Evolutionary conservation across 2,797 vertebrate species (phyloP), one percentile per base, ranked within the genome.

Genomic region (Sebastes matsubarae): DNA sequence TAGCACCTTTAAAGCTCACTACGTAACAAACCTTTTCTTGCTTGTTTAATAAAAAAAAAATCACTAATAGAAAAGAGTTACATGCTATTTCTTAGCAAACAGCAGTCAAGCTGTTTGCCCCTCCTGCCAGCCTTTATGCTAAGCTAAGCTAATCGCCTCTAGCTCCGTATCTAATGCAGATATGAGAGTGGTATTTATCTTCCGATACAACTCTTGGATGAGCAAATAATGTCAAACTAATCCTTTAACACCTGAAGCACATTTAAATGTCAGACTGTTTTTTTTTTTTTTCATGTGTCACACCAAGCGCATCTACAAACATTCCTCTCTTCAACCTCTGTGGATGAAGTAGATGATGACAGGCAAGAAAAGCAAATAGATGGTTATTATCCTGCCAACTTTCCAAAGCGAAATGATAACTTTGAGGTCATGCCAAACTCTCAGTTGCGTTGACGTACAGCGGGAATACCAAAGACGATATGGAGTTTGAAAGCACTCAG

Each of bases 371-470:
- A 72, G 61, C 1, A 61, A 57, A 71, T n/a, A 18, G 34, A 30
- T 22, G 9, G 52, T 9, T 30, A 73, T 50, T 36, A 60, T 57
- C 18, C 65, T 75, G 65, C 16, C 38, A 71, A 72, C 58, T 78
- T 69, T 72, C 1, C 68, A 66, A 68, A 36, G 59, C 13, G 42
- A 75, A 68, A 67, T 30, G 25, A 77, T 8, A 82, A 71, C 22
- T 22, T 27, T 64, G 30, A 81, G 68, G 77, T 83, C 36, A 13
- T 8, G 1, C 16, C 58, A 70, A 81, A 80, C 70, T 54, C 54
- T 72, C 25, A 10, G 58, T 12, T 50, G 61, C 27, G 66, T 66
- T 71, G 59, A 66, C 61, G 36, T 54, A 25, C 13, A 38, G 58
- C 9, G 22, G 6, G 22, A 71, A 66, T 16, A 55, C 14, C 52